Conservation (phyloP, 2,797 vertebrate species). For the Eulemur rubriventer region DNA sequence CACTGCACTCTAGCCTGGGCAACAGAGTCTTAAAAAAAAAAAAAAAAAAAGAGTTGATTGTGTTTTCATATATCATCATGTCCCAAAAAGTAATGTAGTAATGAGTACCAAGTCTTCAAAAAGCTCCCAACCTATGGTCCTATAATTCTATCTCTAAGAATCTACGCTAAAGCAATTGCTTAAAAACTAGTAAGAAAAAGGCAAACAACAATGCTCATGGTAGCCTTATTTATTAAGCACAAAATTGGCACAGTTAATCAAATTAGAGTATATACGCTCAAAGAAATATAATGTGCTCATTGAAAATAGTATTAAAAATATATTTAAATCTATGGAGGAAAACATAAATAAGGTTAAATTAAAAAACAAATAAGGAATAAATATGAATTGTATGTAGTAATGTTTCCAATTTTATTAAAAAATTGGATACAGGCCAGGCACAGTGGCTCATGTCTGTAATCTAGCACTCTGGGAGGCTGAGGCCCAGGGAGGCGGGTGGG, state of each 20-base stretch:
- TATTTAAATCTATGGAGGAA: conserved; percentile 18
- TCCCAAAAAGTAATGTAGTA: background rate
- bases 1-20: background rate
- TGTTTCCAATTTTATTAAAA: conserved; percentile 29
- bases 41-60: background rate
- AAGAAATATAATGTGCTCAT: background rate
- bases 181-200: background rate
- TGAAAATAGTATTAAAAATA: conserved; percentile 9
- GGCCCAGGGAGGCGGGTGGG: fast-evolving
- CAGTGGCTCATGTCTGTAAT: background rate
- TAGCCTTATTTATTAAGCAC: background rate
- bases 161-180: background rate
- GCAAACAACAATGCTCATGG: background rate
- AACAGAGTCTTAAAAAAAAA: background rate
- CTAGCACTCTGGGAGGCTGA: background rate
- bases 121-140: background rate
- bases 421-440: background rate
- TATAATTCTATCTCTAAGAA: background rate
- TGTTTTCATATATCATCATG: background rate
- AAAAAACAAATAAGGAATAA: background rate
- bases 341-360: background rate
- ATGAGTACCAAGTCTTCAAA: background rate
- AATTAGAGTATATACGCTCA: background rate
- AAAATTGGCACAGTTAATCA: background rate
- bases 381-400: background rate